Conservation (phyloP, 2,888 invertebrate species). For the Andrena bicolor region DNA sequence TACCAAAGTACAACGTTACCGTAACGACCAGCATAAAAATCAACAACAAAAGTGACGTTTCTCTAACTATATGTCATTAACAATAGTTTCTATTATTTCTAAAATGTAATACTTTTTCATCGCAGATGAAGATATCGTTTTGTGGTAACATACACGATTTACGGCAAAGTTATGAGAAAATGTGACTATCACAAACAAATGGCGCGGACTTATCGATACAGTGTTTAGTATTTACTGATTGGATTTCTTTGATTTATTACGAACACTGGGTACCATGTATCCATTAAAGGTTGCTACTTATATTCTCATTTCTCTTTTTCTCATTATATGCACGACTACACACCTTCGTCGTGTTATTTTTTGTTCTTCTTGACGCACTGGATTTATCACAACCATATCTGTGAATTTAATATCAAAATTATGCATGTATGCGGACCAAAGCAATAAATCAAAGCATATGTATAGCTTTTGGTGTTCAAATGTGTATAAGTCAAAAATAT, state of each 20-base stretch:
- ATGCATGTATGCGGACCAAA: not conserved
- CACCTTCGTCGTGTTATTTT: not conserved
- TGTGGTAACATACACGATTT: constrained; percentile 21
- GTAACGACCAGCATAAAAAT: constrained; percentile 1
- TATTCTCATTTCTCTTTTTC: constrained; percentile 47
- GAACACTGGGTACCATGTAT: constrained; percentile 65
- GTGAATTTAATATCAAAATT: not conserved
- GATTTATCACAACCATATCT: constrained; percentile 76
- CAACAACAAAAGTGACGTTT: constrained; percentile 6
- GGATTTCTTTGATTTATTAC: constrained; percentile 54
- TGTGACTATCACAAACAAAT: constrained; percentile 49
- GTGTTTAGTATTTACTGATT: constrained; percentile 21
- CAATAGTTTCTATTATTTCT: not conserved
- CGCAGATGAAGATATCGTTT: constrained; percentile 29
- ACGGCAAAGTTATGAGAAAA: constrained; percentile 47
- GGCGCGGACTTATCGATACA: constrained; percentile 50
- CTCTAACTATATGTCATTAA: constrained; percentile 4
- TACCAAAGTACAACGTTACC: constrained; percentile 1
- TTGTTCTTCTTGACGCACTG: constrained; percentile 32
- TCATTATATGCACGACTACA: constrained; percentile 18
- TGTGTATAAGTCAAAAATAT: no score
- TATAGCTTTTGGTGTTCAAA: no score
- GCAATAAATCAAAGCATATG: not conserved
- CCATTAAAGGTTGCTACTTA: constrained; percentile 53
- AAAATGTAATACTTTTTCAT: constrained; percentile 1